phyloP scores from a whole-genome alignment of 2,888 invertebrate genomes.

The Chrysodeixis includens region DNA sequence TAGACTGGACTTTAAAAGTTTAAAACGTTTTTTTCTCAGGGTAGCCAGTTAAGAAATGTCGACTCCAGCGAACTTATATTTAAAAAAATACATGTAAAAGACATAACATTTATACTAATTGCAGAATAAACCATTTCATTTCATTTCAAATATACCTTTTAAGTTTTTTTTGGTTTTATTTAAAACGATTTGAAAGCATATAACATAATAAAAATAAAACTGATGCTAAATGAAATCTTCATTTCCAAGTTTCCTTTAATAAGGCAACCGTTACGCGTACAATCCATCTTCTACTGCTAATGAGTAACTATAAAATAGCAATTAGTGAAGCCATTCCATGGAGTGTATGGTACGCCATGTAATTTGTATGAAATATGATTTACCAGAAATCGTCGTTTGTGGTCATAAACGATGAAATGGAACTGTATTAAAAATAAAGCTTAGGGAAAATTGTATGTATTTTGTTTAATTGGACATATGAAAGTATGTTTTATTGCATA shows the following conservation, averaged over 20 bases:
- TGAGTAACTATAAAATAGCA: constrained; percentile 71
- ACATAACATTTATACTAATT: no score
- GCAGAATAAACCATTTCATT: no score
- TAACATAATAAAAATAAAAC: constrained; percentile 32
- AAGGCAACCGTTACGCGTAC: constrained; percentile 43
- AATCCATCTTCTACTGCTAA: constrained; percentile 66
- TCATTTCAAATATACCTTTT: no score
- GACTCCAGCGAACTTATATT: no score
- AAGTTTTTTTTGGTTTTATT: no score
- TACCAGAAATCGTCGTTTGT: constrained; percentile 43
- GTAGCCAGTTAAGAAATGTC: no score
- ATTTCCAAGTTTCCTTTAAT: constrained; percentile 51
- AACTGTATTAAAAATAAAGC: neutral
- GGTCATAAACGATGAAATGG: constrained; percentile 1
- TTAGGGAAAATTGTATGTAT: neutral
- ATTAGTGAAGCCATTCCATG: constrained; percentile 65
- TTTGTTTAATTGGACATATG: neutral
- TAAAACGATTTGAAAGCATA: no score
- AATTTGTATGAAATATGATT: constrained; percentile 52
- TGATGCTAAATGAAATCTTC: constrained; percentile 33
- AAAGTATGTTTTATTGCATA: no score
- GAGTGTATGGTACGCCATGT: constrained; percentile 58
- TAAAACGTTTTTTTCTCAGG: no score
- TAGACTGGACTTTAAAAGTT: no score
- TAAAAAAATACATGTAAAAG: no score